Base-by-base conservation (phyloP, 2,113 vertebrate species). In the Alethe castanea region DNA sequence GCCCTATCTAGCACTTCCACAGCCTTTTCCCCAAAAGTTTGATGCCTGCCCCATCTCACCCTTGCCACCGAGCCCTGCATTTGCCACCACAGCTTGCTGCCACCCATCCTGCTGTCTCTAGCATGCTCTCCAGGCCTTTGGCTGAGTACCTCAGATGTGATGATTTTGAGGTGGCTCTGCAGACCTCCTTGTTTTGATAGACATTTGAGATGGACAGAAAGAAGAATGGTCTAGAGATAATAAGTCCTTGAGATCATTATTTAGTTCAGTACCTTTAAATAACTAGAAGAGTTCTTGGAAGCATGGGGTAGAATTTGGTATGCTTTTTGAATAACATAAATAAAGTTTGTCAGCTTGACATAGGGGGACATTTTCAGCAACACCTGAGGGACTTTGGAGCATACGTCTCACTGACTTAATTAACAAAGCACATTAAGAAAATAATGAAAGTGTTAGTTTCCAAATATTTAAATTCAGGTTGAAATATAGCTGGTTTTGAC, bases 401-500 rank as follows among this genome's bases (percentile, higher is more conserved):
- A 54, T 64, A 81, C 0, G 0, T 77, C n/a, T 36, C 25, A 54
- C 40, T 31, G 47, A 60, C 65, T 96, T 94, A 92, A 93, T 86
- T 88, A 95, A 73, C 64, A 54, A 80, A 95, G 70, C 25, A 69
- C 25, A 40, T 88, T 79, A 90, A 83, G 79, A 80, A 96, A 94
- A 88, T 69, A 82, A 86, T 59, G 59, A 76, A 80, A 31, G 56
- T 83, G 64, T 76, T 94, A 9, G 7, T 96, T 88, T 78, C 40
- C 77, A 95, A 94, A 96, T 67, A 90, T 76, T 94, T 78, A 92
- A 93, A 70, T 42, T 31, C n/a, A 66, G 16, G 33, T 25, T 93
- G 90, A 92, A 94, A 94, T 23, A 57, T 5, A 85, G 57, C 6
- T 44, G 53, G 44, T 67, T 89, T 95, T 94, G 91, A 89, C 72